These are phyloP conservation scores for Plemyria rubiginata DNA, from an alignment of 2,888 invertebrate species.

Conservation along the genomic window DNA sequence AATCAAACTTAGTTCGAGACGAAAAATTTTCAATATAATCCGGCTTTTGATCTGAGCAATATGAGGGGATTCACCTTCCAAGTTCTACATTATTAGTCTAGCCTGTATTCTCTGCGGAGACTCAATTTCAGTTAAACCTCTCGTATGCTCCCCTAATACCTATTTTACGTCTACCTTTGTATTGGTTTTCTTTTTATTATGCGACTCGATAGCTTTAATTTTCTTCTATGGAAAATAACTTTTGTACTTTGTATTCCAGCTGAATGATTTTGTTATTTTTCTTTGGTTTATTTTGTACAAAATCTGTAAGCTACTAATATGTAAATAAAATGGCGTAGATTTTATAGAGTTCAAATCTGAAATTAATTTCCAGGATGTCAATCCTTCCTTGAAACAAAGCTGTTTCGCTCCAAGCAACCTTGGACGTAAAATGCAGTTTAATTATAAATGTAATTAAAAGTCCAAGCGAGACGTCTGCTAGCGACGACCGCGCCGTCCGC, in stretches of 20 bases:
- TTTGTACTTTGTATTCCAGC: constrained; percentile 10
- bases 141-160: constrained; percentile 44
- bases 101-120: constrained; percentile 48
- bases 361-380: background rate
- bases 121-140: constrained; percentile 53
- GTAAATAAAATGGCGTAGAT: background rate
- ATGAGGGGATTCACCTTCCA: constrained; percentile 45
- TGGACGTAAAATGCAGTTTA: constrained; percentile 53
- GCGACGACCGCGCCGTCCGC: constrained; percentile 47
- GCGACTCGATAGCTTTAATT: constrained; percentile 38
- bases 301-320: background rate
- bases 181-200: constrained; percentile 46
- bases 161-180: constrained; percentile 44
- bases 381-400: background rate
- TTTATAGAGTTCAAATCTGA: background rate
- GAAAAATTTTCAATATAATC: constrained; percentile 50
- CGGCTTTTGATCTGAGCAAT: constrained; percentile 49
- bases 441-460: constrained; percentile 67
- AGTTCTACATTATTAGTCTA: constrained; percentile 51
- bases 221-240: constrained; percentile 19
- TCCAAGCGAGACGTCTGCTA: constrained; percentile 48
- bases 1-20: constrained; percentile 42
- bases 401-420: constrained; percentile 7
- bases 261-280: constrained; percentile 6
- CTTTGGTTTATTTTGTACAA: background rate